Base-by-base conservation (phyloP, 2,888 invertebrate genomes). In the Heliconius ismenius region DNA sequence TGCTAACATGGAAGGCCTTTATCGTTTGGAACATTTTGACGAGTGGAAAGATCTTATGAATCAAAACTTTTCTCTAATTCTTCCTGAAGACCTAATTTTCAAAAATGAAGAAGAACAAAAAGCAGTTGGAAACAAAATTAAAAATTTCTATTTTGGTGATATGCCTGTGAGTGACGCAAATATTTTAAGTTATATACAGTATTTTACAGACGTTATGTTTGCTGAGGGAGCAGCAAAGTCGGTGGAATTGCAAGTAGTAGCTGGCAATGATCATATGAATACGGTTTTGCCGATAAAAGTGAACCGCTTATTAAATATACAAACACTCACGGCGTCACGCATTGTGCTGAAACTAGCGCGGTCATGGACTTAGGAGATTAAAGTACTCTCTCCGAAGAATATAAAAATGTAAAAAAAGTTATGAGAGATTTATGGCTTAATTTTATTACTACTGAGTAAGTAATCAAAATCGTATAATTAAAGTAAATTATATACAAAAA, bases 201-300 rank as follows among this genome's bases (percentile, higher is more conserved):
- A 83, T 68, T 88, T 86, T 64, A 81, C 87, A 4, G 93, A 96
- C 93, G 74, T 84, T 0, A 65, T 84, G 6, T 88, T 90, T 75
- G 79, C 80, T 0, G 84, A 84, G 76, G 79, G 87, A 1, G 83
- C 83, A 18, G 67, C 88, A 9, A 79, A 83, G 76, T 82, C 87
- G 0, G 80, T 85, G 0, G 83, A 85, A 18, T 67, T 87, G 13
- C 86, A 87, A 32, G 80, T 82, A 3, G 82, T 86, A 65, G 84
- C 85, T 60, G 88, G 89, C 3, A 84, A 90, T 78, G 76, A 88
- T 80, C 90, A 65, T 91, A 88, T 74, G 84, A 87, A 77, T 91
- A 86, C 79, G 83, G 84, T 1, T 91, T 85, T 80, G 83, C 82
- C 9, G 86, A 88, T 64, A 82, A 85, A 2, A 76, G 81, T 43